Conservation (phyloP, 2,888 invertebrate genomes). For the Corbicula japonica region DNA sequence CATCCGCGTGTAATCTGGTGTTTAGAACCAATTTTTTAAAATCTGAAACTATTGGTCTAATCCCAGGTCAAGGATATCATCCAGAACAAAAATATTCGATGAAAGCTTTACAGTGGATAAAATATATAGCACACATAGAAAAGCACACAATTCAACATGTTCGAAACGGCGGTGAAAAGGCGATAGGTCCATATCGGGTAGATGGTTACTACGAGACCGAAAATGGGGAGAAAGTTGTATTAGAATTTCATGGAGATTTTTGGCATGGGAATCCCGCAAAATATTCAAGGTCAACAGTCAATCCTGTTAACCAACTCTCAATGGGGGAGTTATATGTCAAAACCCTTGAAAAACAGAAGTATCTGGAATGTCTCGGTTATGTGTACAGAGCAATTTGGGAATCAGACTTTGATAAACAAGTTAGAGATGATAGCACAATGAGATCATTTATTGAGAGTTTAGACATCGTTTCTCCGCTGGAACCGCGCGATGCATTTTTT, state of each 20-base stretch:
- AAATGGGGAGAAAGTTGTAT: no score
- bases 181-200: conserved; percentile 14
- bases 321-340: not conserved
- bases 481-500: conserved; percentile 75
- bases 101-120: no score
- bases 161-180: conserved; percentile 14
- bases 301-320: not conserved
- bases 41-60: no score
- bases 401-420: conserved; percentile 53
- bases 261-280: no score
- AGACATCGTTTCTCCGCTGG: conserved; percentile 49
- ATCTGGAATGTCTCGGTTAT: conserved; percentile 46
- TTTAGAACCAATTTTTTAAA: no score
- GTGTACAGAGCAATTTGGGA: conserved; percentile 66
- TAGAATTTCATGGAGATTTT: no score
- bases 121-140: no score
- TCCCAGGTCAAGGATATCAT: conserved; percentile 48
- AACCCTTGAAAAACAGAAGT: conserved; percentile 4
- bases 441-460: conserved; percentile 38
- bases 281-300: not conserved
- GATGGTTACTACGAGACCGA: conserved; percentile 22
- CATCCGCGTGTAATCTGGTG: conserved; percentile 45
- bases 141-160: conserved; percentile 23
- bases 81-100: conserved; percentile 53
- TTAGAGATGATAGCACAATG: conserved; percentile 49